phyloP scores from a whole-genome alignment of 2,888 invertebrate species.

The Acrobasis repandana region DNA sequence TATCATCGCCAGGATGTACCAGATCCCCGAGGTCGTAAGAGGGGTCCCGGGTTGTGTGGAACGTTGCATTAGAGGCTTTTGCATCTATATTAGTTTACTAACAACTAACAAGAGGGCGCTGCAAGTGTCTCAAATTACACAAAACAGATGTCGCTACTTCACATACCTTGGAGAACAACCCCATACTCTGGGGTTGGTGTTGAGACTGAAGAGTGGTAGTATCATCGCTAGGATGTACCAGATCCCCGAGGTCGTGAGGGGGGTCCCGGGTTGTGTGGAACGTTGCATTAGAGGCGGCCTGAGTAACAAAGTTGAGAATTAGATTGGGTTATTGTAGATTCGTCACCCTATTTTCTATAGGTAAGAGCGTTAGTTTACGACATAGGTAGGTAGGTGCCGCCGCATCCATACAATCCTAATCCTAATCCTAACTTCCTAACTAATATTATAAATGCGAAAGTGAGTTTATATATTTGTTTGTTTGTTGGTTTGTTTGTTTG shows the following conservation, averaged over 20 bases:
- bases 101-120: too few species aligned
- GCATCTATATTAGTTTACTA: too few species aligned
- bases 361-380: too few species aligned
- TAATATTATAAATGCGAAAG: too few species aligned
- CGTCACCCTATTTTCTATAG: too few species aligned
- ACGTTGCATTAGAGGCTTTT: slow-evolving; percentile 41
- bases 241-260: slow-evolving; percentile 37
- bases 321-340: too few species aligned
- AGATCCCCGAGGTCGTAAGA: slow-evolving; percentile 39
- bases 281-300: slow-evolving; percentile 45
- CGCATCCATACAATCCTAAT: too few species aligned
- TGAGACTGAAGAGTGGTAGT: slow-evolving; percentile 52
- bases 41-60: slow-evolving; percentile 38
- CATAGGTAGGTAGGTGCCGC: too few species aligned
- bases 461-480: too few species aligned
- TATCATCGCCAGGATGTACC: slow-evolving; percentile 57
- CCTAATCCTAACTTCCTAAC: too few species aligned
- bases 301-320: slow-evolving; percentile 13
- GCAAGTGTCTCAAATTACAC: neutral
- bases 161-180: slow-evolving; percentile 55
- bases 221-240: slow-evolving; percentile 60
- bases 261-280: slow-evolving; percentile 37
- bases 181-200: slow-evolving; percentile 41
- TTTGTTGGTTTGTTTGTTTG: too few species aligned
- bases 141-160: neutral